Base-by-base conservation (phyloP, 2,888 invertebrate genomes). In the Drosophila incognita region DNA sequence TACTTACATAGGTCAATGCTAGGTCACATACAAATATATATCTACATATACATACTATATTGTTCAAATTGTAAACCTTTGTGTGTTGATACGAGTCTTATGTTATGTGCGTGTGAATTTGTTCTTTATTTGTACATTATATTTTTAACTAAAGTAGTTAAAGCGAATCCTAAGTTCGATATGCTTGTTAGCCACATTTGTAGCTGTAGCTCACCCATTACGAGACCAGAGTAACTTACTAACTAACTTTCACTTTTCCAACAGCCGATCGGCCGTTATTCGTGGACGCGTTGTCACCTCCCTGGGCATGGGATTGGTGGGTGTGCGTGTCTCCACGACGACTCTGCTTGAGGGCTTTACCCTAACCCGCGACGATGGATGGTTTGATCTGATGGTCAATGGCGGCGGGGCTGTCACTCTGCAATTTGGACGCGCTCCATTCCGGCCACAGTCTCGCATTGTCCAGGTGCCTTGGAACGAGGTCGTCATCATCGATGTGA, bases 341-440 rank as follows among this genome's bases (percentile, higher is more conserved):
- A 97, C 97, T 6, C 97, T 98, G n/a, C 94, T 98, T 56, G 99
- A 98, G 94, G 99, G 99, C 18, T 99, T 98, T 94, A 99, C 99
- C 0, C 93, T 98, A 69, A 98, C 98, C 4, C 94, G 98, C 70
- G 97, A 97, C 81, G 98, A 98, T 88, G 98, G 98, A 58, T 98
- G 97, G 97, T 99, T 99, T 94, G 99, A 99, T 94, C 95, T 99
- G 59, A 95, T 99, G 91, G 99, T 99, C 21, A 99, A 99, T 93
- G 99, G 99, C n/a, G 99, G 99, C 1, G 99, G 99, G 0, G 98
- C 98, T 1, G 98, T 99, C 4, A 98, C 97, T 0, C 94, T 99
- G 59, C 97, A 98, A 92, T 99, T 99, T 92, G 98, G 99, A 68
- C 95, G 98, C 70, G 96, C 97, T 49, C 98, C 98, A 2, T 98